phyloP scores from a whole-genome alignment of 2,888 invertebrate genomes.

The Nephrotoma flavescens region DNA sequence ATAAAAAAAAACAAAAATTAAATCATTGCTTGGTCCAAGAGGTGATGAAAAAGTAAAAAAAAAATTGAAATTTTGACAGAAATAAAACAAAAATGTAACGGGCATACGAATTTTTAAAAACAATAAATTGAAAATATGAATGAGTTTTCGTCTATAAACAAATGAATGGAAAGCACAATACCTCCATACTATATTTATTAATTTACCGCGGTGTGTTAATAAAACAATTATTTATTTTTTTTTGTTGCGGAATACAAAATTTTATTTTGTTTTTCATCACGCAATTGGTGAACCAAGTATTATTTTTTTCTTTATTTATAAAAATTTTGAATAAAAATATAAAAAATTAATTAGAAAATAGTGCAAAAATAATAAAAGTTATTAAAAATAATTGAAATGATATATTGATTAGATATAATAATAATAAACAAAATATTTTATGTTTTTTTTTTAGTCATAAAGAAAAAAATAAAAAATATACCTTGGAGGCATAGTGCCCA shows the following conservation, averaged over 20 bases:
- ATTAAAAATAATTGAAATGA: slow-evolving; percentile 8
- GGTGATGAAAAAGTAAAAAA: background rate
- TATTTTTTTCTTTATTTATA: background rate
- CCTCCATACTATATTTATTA: background rate
- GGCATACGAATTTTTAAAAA: background rate
- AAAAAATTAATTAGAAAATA: background rate
- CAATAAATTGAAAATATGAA: background rate
- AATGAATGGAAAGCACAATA: slow-evolving; percentile 1
- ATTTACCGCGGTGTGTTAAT: background rate
- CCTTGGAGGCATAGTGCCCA: slow-evolving; percentile 36
- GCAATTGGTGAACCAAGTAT: background rate
- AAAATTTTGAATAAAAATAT: background rate
- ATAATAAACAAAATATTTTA: slow-evolving; percentile 1
- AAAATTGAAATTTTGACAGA: background rate
- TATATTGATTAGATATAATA: slow-evolving; percentile 4
- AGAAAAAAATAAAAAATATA: slow-evolving; percentile 19
- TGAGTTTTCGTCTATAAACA: background rate
- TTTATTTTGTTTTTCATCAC: background rate
- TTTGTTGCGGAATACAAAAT: background rate
- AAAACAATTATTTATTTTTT: background rate
- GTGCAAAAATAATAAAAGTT: slow-evolving; percentile 1
- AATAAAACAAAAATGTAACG: background rate
- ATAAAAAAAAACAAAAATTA: background rate
- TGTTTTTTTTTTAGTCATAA: background rate
- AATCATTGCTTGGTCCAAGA: slow-evolving; percentile 1